Evolutionary conservation across 2,113 vertebrate genomes (phyloP).

Genomic region (Leptocoma aspasia): DNA sequence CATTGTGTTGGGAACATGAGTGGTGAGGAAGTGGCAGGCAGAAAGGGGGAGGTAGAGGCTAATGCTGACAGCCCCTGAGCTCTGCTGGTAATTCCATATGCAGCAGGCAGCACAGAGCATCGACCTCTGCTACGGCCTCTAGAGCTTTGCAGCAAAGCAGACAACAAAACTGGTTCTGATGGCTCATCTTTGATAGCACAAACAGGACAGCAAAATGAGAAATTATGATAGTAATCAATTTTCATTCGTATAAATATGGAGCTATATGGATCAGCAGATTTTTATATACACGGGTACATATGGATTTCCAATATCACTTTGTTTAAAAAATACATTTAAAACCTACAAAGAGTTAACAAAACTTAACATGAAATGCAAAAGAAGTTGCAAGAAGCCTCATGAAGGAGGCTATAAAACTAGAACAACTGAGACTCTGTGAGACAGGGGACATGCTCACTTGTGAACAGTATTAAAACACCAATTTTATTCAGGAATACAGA

Average conservation of each 20-base stretch:
- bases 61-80: background rate
- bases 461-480: conserved; percentile 43
- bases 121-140: background rate
- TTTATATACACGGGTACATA: background rate
- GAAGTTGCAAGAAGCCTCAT: background rate
- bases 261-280: background rate
- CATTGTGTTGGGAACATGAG: fast-evolving
- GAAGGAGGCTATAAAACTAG: background rate
- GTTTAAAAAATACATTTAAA: background rate
- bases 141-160: background rate
- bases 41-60: background rate
- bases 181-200: fast-evolving
- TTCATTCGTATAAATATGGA: background rate
- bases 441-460: background rate
- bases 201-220: background rate
- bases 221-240: background rate
- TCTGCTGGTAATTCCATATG: background rate
- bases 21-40: background rate
- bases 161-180: background rate
- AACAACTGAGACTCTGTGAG: background rate
- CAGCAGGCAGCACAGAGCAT: background rate
- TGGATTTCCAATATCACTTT: background rate
- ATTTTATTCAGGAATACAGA: conserved; percentile 73
- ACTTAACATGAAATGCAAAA: background rate
- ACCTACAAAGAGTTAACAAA: background rate